phyloP scores from a whole-genome alignment of 2,797 vertebrate genomes.

The Tokudaia muenninki region DNA sequence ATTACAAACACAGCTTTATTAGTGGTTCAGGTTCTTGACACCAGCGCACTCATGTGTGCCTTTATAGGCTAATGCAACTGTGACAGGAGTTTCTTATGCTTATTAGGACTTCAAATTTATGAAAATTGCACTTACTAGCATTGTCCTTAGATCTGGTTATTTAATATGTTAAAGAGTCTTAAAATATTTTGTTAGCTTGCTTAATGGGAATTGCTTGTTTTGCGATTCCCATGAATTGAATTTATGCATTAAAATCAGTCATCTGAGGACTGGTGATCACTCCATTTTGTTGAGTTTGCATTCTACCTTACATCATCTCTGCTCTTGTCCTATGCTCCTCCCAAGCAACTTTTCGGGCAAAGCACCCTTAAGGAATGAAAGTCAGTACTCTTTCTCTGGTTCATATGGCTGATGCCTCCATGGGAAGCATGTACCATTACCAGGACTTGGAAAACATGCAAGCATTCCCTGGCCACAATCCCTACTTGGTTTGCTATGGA shows the following conservation, averaged over 20 bases:
- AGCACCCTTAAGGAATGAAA: not conserved
- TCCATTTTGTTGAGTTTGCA: not conserved
- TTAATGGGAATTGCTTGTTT: constrained; percentile 1
- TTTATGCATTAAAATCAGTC: not conserved
- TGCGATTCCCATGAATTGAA: not conserved
- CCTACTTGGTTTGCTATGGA: fast-evolving
- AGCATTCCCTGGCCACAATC: not conserved
- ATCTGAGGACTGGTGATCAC: not conserved
- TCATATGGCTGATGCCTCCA: not conserved
- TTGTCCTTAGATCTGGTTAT: not conserved
- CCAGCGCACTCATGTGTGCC: not conserved
- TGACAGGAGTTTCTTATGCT: not conserved
- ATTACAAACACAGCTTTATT: not conserved
- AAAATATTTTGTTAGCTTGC: constrained; percentile 28
- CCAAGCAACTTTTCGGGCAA: not conserved
- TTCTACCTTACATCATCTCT: not conserved
- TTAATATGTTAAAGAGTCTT: constrained; percentile 21
- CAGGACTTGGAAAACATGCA: not conserved
- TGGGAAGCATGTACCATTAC: not conserved
- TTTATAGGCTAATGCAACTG: not conserved
- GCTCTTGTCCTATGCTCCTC: not conserved
- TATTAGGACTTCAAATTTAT: constrained; percentile 3
- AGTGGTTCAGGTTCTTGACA: not conserved
- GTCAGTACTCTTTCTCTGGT: not conserved
- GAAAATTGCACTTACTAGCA: not conserved